These are phyloP conservation scores for Rallus limicola DNA, from an alignment of 2,113 vertebrate species.

Conservation along the genomic window DNA sequence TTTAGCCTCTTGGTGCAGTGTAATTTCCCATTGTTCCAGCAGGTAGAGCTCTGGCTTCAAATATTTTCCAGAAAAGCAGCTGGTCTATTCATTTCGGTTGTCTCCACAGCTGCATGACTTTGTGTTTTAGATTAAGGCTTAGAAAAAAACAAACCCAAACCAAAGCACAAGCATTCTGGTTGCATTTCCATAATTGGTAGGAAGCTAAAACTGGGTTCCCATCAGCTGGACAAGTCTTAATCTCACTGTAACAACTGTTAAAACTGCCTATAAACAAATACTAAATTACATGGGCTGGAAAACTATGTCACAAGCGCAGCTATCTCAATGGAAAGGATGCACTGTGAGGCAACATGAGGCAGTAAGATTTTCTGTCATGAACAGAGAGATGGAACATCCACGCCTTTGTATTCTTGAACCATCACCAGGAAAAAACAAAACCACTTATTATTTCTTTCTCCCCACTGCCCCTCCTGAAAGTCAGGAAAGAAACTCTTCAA, in stretches of 20 bases:
- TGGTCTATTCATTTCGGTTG: neutral
- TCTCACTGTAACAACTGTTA: neutral
- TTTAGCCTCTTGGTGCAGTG: neutral
- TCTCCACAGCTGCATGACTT: neutral
- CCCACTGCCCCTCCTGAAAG: accelerated
- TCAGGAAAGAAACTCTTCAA: neutral
- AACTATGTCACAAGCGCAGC: neutral
- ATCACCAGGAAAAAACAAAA: neutral
- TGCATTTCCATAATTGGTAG: neutral
- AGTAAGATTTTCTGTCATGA: neutral
- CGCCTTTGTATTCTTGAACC: neutral
- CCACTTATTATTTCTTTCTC: neutral
- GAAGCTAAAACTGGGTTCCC: neutral
- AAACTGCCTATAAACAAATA: neutral
- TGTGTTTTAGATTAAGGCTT: neutral
- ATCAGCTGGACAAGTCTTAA: neutral
- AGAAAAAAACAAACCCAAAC: neutral
- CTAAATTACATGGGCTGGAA: neutral
- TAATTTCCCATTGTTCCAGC: slow-evolving; percentile 11
- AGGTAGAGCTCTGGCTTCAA: slow-evolving; percentile 37
- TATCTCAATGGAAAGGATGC: neutral
- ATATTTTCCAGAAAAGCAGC: neutral
- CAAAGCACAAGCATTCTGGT: neutral
- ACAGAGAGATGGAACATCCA: neutral
- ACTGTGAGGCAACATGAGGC: neutral